Percentiles rank a stretch among this genome's conserved stretches.
Conservation (phyloP, 2,113 vertebrate genomes). For the Arenaria interpres region DNA sequence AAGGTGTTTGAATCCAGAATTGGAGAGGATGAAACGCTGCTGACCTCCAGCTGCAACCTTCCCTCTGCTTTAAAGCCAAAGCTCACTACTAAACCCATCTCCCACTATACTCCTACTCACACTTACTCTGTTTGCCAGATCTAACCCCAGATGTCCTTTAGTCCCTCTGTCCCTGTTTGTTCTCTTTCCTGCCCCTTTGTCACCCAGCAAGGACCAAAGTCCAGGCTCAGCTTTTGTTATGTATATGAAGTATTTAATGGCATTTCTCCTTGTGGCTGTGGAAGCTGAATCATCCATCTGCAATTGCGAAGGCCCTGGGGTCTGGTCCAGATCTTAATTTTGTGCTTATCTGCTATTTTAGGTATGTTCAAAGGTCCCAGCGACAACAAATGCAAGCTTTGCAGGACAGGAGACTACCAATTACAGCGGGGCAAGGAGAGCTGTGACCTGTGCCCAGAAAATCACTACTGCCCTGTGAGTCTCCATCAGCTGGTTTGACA, state of each 20-base stretch:
- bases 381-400: slow-evolving; percentile 79
- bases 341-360: slow-evolving; percentile 53
- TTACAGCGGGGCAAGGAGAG: slow-evolving; percentile 77
- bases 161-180: not conserved
- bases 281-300: not conserved
- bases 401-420: slow-evolving; percentile 82
- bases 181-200: not conserved
- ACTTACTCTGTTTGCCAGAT: not conserved
- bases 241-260: not conserved
- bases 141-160: not conserved
- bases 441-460: slow-evolving; percentile 84
- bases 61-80: not conserved
- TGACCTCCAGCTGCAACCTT: not conserved
- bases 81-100: not conserved
- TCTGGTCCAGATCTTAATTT: not conserved
- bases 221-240: not conserved
- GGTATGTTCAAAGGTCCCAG: slow-evolving; percentile 80
- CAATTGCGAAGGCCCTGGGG: not conserved
- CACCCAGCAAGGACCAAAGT: not conserved
- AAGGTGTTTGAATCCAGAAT: slow-evolving; percentile 7
- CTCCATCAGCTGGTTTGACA: not conserved
- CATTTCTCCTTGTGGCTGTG: not conserved
- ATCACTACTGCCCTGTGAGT: slow-evolving; percentile 90
- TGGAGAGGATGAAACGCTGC: not conserved
- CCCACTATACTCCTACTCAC: not conserved